Conservation (phyloP, 2,113 vertebrate species). For the Silurus asotus region DNA sequence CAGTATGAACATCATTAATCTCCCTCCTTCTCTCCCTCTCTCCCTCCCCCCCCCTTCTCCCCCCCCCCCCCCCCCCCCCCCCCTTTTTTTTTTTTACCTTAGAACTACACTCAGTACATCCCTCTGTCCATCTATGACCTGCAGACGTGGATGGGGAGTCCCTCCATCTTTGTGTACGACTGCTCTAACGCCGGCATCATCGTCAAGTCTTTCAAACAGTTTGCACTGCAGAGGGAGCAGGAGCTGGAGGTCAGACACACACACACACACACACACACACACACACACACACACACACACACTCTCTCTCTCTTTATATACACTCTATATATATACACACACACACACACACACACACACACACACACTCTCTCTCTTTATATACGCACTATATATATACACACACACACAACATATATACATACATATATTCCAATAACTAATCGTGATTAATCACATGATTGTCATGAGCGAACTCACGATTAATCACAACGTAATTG, state of each 20-base stretch:
- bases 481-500: too few species aligned
- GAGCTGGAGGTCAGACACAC: conserved; percentile 85
- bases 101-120: conserved; percentile 99
- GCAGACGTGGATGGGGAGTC: conserved; percentile 99
- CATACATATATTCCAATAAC: too few species aligned
- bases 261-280: neutral
- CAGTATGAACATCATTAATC: neutral
- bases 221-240: conserved; percentile 95
- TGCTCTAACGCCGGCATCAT: conserved; percentile 97
- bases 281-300: neutral
- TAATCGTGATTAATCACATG: too few species aligned
- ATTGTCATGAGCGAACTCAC: too few species aligned
- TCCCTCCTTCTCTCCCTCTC: neutral
- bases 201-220: conserved; percentile 98
- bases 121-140: conserved; percentile 97
- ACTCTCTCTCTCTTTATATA: neutral
- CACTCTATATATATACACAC: neutral
- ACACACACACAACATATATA: too few species aligned
- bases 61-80: neutral
- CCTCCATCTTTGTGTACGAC: conserved; percentile 97
- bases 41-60: neutral
- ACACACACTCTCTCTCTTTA: neutral
- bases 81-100: conserved; percentile 11
- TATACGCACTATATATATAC: too few species aligned
- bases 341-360: neutral